phyloP scores from a whole-genome alignment of 2,888 invertebrate genomes.

The Epirrhoe alternata region DNA sequence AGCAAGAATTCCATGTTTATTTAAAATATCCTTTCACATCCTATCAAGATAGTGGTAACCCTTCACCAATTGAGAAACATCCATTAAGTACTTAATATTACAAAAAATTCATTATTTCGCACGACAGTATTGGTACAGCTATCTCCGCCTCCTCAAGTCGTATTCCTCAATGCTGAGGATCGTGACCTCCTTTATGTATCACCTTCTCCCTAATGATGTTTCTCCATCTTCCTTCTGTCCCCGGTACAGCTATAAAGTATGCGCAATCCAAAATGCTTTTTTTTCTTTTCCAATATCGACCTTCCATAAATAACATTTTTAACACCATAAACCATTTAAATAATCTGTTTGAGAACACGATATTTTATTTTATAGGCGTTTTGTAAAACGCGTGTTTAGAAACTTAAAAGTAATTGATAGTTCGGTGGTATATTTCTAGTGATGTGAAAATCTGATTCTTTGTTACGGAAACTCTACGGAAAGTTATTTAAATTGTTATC shows the following conservation, averaged over 20 bases:
- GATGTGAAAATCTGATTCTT: neutral
- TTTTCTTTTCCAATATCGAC: conserved; percentile 12
- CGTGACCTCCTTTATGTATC: no score
- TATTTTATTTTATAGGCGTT: neutral
- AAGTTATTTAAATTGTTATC: neutral
- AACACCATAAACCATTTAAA: conserved; percentile 12
- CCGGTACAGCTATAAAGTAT: conserved; percentile 1
- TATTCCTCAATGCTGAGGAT: no score
- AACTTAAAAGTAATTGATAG: neutral
- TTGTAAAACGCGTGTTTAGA: neutral
- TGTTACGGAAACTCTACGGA: neutral
- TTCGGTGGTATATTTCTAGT: neutral
- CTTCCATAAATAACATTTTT: conserved; percentile 11
- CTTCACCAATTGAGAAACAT: conserved; percentile 1
- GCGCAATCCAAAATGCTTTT: conserved; percentile 2
- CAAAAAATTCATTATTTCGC: conserved; percentile 9
- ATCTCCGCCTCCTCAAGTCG: no score
- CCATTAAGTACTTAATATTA: conserved; percentile 3
- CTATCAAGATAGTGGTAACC: neutral
- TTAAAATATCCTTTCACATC: neutral
- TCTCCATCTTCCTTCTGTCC: no score
- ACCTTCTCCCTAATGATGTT: no score
- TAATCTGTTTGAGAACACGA: neutral
- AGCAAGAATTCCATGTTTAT: neutral
- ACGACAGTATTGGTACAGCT: conserved; percentile 1